Percentiles rank a stretch among this genome's conserved stretches.
phyloP scores from a whole-genome alignment of 1,140 invertebrate genomes.

The Drosophila athabasca region DNA sequence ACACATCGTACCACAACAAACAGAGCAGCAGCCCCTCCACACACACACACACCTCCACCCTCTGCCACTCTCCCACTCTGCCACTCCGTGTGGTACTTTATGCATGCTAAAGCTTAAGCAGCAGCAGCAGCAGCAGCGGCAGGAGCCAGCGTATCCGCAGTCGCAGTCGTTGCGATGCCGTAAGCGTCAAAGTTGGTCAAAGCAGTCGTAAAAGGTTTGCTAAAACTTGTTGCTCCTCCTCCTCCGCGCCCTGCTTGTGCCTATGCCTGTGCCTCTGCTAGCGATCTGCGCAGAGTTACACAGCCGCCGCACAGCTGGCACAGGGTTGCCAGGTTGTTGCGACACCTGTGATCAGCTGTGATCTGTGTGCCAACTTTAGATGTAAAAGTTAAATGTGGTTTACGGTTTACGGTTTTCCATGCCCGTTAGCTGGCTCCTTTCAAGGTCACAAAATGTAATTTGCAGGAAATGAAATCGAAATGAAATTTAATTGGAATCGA shows the following conservation, averaged over 20 bases:
- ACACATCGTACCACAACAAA: no score
- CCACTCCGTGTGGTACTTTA: conserved; percentile 64
- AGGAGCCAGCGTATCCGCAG: conserved; percentile 42
- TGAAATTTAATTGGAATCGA: no score
- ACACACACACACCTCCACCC: neutral
- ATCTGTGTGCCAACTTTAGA: no score
- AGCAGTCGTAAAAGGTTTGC: conserved; percentile 65
- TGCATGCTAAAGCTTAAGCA: conserved; percentile 69
- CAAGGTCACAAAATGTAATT: no score
- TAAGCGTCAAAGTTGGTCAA: conserved; percentile 75
- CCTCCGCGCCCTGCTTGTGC: conserved; percentile 24
- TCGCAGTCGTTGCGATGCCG: conserved; percentile 58
- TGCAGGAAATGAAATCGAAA: no score
- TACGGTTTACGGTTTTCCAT: no score
- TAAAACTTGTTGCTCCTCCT: conserved; percentile 63
- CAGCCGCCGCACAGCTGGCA: no score
- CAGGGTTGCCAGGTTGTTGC: conserved; percentile 48
- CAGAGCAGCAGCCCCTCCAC: conserved; percentile 1
- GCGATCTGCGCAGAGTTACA: conserved; percentile 49
- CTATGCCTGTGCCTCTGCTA: no score
- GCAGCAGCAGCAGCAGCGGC: conserved; percentile 34
- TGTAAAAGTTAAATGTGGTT: no score
- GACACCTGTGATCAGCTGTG: no score
- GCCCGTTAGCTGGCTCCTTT: no score
- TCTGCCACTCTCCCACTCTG: neutral